Conservation (phyloP, 2,888 invertebrate species). For the Phyllotreta striolata region DNA sequence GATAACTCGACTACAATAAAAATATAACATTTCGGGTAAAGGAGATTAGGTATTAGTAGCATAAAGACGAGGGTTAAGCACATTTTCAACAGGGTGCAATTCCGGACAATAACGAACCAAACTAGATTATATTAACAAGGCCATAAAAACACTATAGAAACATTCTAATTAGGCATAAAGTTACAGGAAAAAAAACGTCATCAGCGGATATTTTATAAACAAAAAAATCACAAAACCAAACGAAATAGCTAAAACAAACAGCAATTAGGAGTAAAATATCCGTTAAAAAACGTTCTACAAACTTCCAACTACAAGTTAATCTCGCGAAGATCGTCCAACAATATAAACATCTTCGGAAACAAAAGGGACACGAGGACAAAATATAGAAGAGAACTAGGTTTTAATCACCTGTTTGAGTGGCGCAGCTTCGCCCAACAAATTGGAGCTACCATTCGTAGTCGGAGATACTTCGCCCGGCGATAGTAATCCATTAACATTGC, state of each 20-base stretch:
- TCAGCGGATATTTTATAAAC: slow-evolving; percentile 7
- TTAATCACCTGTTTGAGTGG: slow-evolving; percentile 63
- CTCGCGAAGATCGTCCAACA: slow-evolving; percentile 18
- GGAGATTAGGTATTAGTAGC: slow-evolving; percentile 14
- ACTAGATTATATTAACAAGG: neutral
- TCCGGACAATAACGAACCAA: slow-evolving; percentile 3
- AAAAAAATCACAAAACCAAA: no score
- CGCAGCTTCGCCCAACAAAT: slow-evolving; percentile 60
- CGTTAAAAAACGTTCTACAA: slow-evolving; percentile 4
- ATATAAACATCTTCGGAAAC: slow-evolving; percentile 17
- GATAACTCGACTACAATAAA: neutral
- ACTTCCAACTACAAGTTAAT: slow-evolving; percentile 20
- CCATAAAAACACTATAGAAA: slow-evolving; percentile 15
- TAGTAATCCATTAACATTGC: slow-evolving; percentile 58
- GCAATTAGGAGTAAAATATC: slow-evolving; percentile 1
- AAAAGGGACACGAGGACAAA: slow-evolving; percentile 15
- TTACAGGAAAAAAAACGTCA: slow-evolving; percentile 7
- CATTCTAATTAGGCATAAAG: slow-evolving; percentile 2
- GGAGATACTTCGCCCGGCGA: slow-evolving; percentile 51
- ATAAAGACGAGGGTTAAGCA: slow-evolving; percentile 4
- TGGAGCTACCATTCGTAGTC: slow-evolving; percentile 54
- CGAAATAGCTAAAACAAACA: no score
- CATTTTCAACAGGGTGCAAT: slow-evolving; percentile 7
- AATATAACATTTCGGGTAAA: slow-evolving; percentile 11
- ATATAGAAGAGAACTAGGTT: slow-evolving; percentile 24